Evolutionary conservation across 2,888 invertebrate species (phyloP).

Genomic region (Folsomia manolachei): DNA sequence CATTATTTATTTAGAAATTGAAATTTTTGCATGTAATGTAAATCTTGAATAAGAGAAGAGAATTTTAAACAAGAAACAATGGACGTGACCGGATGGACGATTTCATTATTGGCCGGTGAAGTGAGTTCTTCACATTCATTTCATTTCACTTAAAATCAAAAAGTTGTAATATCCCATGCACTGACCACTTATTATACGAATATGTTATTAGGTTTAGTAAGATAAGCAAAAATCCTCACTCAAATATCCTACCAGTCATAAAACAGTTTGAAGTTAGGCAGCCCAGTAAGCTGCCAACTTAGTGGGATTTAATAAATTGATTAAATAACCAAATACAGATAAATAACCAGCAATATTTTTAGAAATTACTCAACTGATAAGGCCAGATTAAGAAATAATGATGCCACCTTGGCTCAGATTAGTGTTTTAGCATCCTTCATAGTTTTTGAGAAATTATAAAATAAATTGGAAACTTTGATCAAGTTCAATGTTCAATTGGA

Average conservation of each 20-base stretch:
- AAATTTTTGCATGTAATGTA: not conserved
- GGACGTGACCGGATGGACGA: not conserved
- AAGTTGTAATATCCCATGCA: not conserved
- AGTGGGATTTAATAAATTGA: not conserved
- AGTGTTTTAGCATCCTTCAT: no score
- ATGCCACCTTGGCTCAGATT: no score
- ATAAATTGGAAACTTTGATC: no score
- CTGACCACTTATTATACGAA: not conserved
- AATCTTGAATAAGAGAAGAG: no score
- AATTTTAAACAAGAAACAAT: not conserved
- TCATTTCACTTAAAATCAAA: not conserved
- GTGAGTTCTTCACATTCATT: not conserved
- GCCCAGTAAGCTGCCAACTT: not conserved
- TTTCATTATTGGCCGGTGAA: not conserved
- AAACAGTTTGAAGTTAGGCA: no score
- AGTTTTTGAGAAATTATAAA: no score
- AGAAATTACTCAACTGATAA: not conserved
- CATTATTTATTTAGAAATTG: not conserved
- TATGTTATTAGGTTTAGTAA: not conserved
- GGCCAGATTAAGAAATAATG: no score
- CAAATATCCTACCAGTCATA: no score
- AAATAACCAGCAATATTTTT: not conserved
- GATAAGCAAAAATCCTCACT: no score
- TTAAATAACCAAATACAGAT: not conserved
- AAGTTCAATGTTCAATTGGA: no score